Base-by-base conservation (phyloP, 2,797 vertebrate species). In the Acomys russatus region DNA sequence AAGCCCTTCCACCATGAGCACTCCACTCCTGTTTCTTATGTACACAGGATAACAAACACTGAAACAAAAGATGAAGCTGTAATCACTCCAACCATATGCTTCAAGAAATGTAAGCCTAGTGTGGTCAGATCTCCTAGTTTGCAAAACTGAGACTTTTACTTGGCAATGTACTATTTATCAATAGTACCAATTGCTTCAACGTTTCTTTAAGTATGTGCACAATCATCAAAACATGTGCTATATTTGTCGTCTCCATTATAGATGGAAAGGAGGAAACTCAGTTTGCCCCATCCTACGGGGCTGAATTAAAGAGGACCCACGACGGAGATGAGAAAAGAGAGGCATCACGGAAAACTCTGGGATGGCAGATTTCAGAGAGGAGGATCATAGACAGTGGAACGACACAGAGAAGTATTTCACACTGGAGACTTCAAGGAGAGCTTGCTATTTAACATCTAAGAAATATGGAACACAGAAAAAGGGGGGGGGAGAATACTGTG, bases 151-250 rank as follows among this genome's bases (percentile, higher is more conserved):
- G 20, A 30, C 80, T 71, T 94, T 80, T 51, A 59, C 22, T 49
- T 73, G 76, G 35, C 86, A 90, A 90, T 83, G 91, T 56, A 9
- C 44, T 88, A 89, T 68, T 89, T 95, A 94, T 49, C 61, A 96
- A 56, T 89, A 95, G 12, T 51, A 73, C 22, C 74, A 92, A 30
- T 77, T n/a, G 61, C 91, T 66, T 70, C 33, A 79, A 51, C 51
- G 91, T 76, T 92, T 84, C 66, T 89, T 94, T 61, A 61, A 78
- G 88, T 92, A 78, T 78, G n/a, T 77, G 33, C 3, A 22, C 6
- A 66, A 56, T 56, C 35, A 77, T 83, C 18, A 82, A 89, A 97
- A 89, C n/a, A 35, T 87, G 10, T 14, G 95, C 10, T 28, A 15
- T 33, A 4, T 61, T 3, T 77, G 25, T 66, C 28, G 59, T 64